phyloP scores from a whole-genome alignment of 2,888 invertebrate genomes.

The Torymus texanus region DNA sequence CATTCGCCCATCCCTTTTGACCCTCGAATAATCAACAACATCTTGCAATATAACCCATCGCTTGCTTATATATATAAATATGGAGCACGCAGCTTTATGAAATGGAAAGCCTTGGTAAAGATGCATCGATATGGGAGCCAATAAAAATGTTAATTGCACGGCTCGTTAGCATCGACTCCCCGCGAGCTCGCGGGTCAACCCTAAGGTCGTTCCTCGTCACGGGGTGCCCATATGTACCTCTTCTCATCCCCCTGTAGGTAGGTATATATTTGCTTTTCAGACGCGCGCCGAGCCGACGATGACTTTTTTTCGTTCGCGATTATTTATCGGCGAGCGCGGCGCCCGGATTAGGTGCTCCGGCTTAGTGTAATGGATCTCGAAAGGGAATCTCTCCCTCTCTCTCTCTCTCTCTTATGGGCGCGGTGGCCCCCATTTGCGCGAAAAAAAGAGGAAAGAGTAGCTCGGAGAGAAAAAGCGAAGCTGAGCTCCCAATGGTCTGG shows the following conservation, averaged over 20 bases:
- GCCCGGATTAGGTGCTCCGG: slow-evolving; percentile 59
- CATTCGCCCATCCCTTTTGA: background rate
- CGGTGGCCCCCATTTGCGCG: no score
- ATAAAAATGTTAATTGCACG: slow-evolving; percentile 75
- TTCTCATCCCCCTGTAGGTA: slow-evolving; percentile 30
- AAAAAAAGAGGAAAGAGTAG: no score
- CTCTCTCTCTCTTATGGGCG: no score
- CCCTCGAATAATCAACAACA: no score
- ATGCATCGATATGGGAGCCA: slow-evolving; percentile 59
- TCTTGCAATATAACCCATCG: no score
- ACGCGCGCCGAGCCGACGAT: background rate
- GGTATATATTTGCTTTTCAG: slow-evolving; percentile 8
- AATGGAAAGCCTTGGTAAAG: background rate
- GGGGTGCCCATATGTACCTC: slow-evolving; percentile 69
- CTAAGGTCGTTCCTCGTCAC: slow-evolving; percentile 67
- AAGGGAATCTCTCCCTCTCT: background rate
- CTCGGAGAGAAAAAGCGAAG: no score
- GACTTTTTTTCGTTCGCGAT: slow-evolving; percentile 12
- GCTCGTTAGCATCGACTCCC: slow-evolving; percentile 74
- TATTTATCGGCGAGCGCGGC: slow-evolving; percentile 37
- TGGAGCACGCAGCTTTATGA: slow-evolving; percentile 7
- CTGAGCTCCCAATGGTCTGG: no score
- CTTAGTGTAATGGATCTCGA: slow-evolving; percentile 25
- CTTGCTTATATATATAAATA: background rate
- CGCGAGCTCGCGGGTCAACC: slow-evolving; percentile 71